Evolutionary conservation across 2,888 invertebrate genomes (phyloP).

Genomic region (Tipula helvola): DNA sequence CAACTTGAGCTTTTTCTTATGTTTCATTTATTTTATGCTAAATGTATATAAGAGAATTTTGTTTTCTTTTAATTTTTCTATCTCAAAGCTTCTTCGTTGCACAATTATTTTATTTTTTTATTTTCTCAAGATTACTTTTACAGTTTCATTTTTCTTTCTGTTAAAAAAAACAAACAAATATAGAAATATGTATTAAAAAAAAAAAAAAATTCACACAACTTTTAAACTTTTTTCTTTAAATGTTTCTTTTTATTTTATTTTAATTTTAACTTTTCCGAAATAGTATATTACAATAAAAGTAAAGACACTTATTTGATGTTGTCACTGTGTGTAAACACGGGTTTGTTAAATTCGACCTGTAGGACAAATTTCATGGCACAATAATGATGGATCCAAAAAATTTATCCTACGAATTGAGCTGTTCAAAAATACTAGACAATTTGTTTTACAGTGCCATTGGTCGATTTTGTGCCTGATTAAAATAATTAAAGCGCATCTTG

Average conservation of each 20-base stretch:
- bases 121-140: background rate
- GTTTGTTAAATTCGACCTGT: background rate
- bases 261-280: background rate
- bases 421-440: background rate
- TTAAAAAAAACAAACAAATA: background rate
- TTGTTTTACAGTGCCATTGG: background rate
- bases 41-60: background rate
- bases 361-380: background rate
- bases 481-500: background rate
- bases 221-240: background rate
- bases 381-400: background rate
- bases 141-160: background rate
- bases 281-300: background rate
- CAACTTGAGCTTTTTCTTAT: background rate
- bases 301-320: background rate
- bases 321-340: background rate
- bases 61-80: background rate
- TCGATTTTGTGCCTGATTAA: background rate
- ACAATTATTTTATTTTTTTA: background rate
- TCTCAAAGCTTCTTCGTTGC: background rate
- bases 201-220: background rate
- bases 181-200: background rate
- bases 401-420: background rate
- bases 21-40: background rate
- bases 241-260: background rate